These are phyloP conservation scores for Neuroscelio doddi DNA, from an alignment of 2,888 invertebrate species.

Conservation along the genomic window DNA sequence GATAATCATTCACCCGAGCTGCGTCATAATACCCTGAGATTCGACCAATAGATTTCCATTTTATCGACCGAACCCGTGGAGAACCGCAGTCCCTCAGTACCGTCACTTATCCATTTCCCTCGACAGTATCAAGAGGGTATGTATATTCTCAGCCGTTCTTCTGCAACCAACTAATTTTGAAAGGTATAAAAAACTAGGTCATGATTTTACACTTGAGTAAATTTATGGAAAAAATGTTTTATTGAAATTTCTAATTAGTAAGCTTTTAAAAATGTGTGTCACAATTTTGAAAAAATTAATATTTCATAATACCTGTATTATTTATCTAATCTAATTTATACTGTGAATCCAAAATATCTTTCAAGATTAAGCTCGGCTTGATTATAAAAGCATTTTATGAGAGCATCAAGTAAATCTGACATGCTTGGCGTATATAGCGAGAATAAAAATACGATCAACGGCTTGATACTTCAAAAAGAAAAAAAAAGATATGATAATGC, in stretches of 20 bases:
- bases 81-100: background rate
- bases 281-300: too few species aligned
- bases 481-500: too few species aligned
- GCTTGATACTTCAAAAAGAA: too few species aligned
- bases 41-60: slow-evolving; percentile 3
- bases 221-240: slow-evolving; percentile 23
- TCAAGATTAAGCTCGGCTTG: background rate
- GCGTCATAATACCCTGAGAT: too few species aligned
- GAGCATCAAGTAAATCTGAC: slow-evolving; percentile 1
- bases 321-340: too few species aligned
- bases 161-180: slow-evolving; percentile 55
- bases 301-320: too few species aligned
- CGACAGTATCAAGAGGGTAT: slow-evolving; percentile 9
- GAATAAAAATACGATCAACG: slow-evolving; percentile 1
- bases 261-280: too few species aligned
- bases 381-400: slow-evolving; percentile 4
- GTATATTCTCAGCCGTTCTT: slow-evolving; percentile 27
- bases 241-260: too few species aligned
- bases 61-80: slow-evolving; percentile 5
- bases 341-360: too few species aligned
- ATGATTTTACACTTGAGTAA: slow-evolving; percentile 33
- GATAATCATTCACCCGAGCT: too few species aligned
- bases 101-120: slow-evolving; percentile 6
- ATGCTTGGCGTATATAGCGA: slow-evolving; percentile 1
- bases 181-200: slow-evolving; percentile 49